Conservation (phyloP, 2,113 vertebrate genomes). For the human (Homo sapiens) region GRCh38 chr2:199766001-199766500, state of each 20-base stretch:
- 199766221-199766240: background rate
- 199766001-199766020: background rate
- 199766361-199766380: background rate
- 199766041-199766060: background rate
- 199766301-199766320: background rate
- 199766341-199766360: background rate
- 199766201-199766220: background rate
- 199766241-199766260: background rate
- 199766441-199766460: background rate
- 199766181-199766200: background rate
- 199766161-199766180: background rate
- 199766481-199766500: background rate
- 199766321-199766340: background rate
- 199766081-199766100: background rate
- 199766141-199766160: background rate
- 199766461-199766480: background rate
- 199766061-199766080: background rate
- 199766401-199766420: background rate
- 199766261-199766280: background rate
- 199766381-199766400: background rate
- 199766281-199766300: background rate
- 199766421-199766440: background rate
- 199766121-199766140: background rate
- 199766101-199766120: background rate
- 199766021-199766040: background rate